phyloP scores from a whole-genome alignment of 2,797 vertebrate genomes.

The Huso huso region DNA sequence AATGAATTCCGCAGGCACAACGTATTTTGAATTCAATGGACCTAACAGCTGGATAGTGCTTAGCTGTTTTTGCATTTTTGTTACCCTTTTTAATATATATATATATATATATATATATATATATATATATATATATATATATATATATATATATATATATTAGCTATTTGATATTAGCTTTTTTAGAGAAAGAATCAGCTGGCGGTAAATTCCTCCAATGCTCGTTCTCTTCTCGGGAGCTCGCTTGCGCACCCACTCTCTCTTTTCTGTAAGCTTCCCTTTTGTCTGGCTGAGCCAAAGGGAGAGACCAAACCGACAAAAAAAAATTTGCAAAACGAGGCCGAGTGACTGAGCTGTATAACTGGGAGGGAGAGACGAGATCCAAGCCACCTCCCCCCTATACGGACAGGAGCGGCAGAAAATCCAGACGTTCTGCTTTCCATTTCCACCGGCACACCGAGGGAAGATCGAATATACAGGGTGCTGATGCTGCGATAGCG shows the following conservation, averaged over 20 bases:
- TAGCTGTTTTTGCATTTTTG: neutral
- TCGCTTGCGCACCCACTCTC: neutral
- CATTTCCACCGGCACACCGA: no score
- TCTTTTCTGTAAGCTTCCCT: constrained; percentile 8
- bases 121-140: no score
- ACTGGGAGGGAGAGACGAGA: no score
- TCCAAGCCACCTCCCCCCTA: no score
- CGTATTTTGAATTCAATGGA: neutral
- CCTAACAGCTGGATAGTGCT: neutral
- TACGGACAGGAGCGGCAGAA: no score
- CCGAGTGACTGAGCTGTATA: constrained; percentile 6
- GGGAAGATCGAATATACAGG: no score
- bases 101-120: no score
- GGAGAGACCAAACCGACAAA: constrained; percentile 11
- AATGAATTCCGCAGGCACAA: no score
- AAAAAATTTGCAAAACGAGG: constrained; percentile 19
- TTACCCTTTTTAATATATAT: neutral
- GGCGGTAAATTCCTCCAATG: neutral
- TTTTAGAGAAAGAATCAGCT: neutral
- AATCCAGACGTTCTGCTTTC: no score
- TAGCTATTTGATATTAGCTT: neutral
- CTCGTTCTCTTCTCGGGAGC: neutral
- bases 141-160: neutral
- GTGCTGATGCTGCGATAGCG: no score
- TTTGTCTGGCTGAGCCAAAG: constrained; percentile 24